phyloP scores from a whole-genome alignment of 2,797 vertebrate species.

The Rhodeus uyekii region DNA sequence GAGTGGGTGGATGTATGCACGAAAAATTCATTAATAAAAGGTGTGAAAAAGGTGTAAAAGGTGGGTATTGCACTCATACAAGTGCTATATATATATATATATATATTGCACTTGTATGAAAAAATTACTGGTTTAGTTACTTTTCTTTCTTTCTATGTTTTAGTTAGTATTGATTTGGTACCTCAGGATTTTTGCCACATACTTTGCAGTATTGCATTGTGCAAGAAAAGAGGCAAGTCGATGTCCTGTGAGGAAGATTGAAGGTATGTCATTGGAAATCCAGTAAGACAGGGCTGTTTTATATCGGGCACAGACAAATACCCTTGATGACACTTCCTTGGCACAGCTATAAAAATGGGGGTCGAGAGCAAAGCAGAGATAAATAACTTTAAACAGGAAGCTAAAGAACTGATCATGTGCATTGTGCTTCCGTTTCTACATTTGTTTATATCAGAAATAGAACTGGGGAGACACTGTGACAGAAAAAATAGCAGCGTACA shows the following conservation, averaged over 20 bases:
- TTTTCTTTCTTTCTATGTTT: neutral
- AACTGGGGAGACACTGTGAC: neutral
- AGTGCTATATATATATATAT: no score
- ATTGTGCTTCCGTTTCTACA: constrained; percentile 18
- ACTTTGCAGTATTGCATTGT: neutral
- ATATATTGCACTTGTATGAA: no score
- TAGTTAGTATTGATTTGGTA: neutral
- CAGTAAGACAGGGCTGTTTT: constrained; percentile 30
- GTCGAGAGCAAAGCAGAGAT: constrained; percentile 5
- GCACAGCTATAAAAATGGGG: constrained; percentile 21
- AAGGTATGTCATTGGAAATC: constrained; percentile 26
- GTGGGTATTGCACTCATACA: no score
- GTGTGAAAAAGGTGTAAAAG: no score
- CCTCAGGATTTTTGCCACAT: neutral
- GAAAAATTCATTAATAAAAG: no score
- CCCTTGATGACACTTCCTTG: constrained; percentile 42
- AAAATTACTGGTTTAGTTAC: neutral
- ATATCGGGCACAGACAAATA: constrained; percentile 27
- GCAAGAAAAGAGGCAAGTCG: neutral
- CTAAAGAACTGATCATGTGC: constrained; percentile 14
- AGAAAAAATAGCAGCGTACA: constrained; percentile 29
- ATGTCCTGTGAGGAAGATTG: neutral
- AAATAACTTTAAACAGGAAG: constrained; percentile 30
- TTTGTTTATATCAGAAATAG: constrained; percentile 25
- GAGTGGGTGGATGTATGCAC: constrained; percentile 4